Conservation (phyloP, 2,797 vertebrate species). For the Spatula clypeata region DNA sequence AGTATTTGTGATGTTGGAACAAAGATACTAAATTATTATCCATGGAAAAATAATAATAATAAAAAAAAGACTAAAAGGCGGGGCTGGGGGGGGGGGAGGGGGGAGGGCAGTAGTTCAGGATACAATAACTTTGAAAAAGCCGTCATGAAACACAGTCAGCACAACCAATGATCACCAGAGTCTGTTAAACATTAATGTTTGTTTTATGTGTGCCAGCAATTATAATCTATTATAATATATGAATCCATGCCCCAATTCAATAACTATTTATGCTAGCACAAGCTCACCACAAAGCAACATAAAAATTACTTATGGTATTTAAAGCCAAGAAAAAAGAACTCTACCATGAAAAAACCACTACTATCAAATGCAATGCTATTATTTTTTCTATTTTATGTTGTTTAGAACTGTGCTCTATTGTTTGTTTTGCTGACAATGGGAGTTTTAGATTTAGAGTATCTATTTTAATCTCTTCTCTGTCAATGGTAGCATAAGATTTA, state of each 20-base stretch:
- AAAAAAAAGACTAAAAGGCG: no score
- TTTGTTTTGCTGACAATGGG: conserved; percentile 54
- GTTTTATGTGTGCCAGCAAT: neutral
- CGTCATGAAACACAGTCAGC: neutral
- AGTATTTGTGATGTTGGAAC: neutral
- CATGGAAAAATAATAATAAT: neutral
- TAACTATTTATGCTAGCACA: conserved; percentile 63
- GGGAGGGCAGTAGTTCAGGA: neutral
- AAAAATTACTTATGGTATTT: conserved; percentile 65
- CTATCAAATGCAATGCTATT: conserved; percentile 37
- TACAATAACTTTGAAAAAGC: neutral
- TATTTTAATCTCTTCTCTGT: conserved; percentile 48
- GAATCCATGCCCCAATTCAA: conserved; percentile 26
- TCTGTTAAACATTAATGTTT: conserved; percentile 40
- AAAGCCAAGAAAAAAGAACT: conserved; percentile 52
- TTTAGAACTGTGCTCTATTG: conserved; percentile 1
- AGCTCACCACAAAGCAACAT: conserved; percentile 33
- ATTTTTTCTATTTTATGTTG: conserved; percentile 61
- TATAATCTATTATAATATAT: conserved; percentile 52
- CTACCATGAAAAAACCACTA: neutral
- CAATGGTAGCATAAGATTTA: conserved; percentile 39
- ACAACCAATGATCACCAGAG: conserved; percentile 25
- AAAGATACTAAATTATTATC: neutral
- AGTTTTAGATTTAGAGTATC: conserved; percentile 55
- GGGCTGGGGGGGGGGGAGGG: no score